Base-by-base conservation (phyloP, 2,113 vertebrate species). In the Plectropomus leopardus region DNA sequence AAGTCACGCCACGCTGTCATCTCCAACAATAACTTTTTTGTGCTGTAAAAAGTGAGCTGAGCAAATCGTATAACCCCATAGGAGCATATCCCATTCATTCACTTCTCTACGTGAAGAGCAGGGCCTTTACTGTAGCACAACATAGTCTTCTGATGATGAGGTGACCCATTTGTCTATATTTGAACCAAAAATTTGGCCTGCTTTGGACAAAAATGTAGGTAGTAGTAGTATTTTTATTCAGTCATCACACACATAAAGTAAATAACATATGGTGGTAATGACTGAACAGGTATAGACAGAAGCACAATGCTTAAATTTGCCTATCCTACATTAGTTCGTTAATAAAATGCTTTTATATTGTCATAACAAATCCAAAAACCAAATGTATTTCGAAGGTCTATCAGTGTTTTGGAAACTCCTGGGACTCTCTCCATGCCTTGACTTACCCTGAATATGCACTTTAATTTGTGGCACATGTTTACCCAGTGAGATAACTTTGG, bases 391-490 rank as follows among this genome's bases (percentile, higher is more conserved):
- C n/a, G 59, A 30, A 1, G 23, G 21, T 21, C 9, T 9, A 21
- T 32, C 6, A 47, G 44, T 45, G 1, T 50, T 42, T 66, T 61
- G 70, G 47, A 66, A 76, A 80, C 21, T 57, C 30, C 11, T 40
- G 8, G 10, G 36, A 40, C 36, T 40, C 36, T 36, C 0, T 63
- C 24, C 24, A 47, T 68, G 30, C 58, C 36, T 64, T 26, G 44
- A 64, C 60, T 76, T 51, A 58, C 45, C 19, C 1, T 30, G 6
- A 66, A 57, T 51, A 55, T 78, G 70, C 57, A n/a, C 40, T 67
- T 78, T 64, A 72, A 82, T 82, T 76, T 73, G 63, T 82, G 79
- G 69, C 45, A 72, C 79, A 50, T 80, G 50, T 72, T 81, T 50
- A 60, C 61, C 23, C 67, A 58, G 78, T 78, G 23, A 55, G 50